Evolutionary conservation across 2,113 vertebrate genomes (phyloP).

Genomic region (Gracilinanus agilis): DNA sequence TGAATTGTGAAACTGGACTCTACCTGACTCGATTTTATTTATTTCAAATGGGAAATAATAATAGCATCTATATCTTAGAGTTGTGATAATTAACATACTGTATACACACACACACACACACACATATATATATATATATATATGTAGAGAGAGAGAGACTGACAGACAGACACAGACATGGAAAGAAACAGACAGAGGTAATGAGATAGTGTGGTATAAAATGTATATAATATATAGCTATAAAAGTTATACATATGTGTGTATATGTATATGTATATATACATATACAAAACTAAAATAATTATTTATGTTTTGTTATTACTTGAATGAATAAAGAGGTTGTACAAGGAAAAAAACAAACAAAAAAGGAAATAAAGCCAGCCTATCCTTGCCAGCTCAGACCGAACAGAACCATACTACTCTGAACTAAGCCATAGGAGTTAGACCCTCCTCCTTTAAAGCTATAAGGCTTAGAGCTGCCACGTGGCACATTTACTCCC

Average conservation of each 20-base stretch:
- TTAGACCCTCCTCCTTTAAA: background rate
- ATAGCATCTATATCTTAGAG: background rate
- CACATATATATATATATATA: background rate
- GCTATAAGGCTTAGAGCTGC: background rate
- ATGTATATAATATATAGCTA: background rate
- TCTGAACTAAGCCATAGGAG: background rate
- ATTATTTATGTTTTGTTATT: background rate
- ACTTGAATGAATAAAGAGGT: background rate
- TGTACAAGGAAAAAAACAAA: background rate
- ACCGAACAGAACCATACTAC: background rate
- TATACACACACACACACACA: background rate
- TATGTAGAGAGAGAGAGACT: background rate
- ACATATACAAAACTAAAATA: too few relatives aligned
- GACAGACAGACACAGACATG: too few relatives aligned
- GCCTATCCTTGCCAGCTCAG: background rate
- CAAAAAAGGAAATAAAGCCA: too few relatives aligned
- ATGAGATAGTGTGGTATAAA: background rate
- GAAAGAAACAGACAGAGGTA: background rate
- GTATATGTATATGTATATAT: too few relatives aligned
- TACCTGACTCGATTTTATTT: background rate
- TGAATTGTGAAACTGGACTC: background rate
- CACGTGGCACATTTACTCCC: background rate
- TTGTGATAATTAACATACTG: background rate
- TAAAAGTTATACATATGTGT: background rate
- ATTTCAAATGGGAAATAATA: background rate